phyloP scores from a whole-genome alignment of 2,113 vertebrate species.

The Dicerorhinus sumatrensis region DNA sequence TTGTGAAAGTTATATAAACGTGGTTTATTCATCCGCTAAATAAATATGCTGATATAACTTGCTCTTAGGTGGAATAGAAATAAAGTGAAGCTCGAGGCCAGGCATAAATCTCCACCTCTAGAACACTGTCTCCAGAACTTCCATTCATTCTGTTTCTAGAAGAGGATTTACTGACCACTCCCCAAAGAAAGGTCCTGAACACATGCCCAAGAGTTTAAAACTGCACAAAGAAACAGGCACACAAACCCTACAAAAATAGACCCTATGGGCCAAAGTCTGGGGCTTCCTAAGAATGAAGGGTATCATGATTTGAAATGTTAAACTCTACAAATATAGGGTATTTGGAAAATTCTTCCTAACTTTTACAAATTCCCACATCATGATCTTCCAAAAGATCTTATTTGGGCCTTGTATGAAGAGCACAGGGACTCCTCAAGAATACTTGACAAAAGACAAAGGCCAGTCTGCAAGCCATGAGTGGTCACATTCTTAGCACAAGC shows the following conservation, averaged over 20 bases:
- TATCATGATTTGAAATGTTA: not conserved
- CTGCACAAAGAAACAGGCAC: not conserved
- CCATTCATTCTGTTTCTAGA: not conserved
- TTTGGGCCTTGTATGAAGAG: not conserved
- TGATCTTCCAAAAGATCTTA: not conserved
- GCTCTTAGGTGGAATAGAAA: not conserved
- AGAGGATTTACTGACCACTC: not conserved
- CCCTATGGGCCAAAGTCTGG: not conserved
- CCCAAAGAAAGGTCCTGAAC: not conserved
- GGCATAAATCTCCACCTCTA: not conserved
- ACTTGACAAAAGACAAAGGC: not conserved
- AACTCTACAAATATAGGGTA: not conserved
- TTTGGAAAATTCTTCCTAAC: not conserved
- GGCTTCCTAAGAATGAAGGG: not conserved
- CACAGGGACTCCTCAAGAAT: not conserved
- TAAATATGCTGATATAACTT: not conserved
- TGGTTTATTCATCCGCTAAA: not conserved
- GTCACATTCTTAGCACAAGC: not conserved
- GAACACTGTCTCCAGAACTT: not conserved
- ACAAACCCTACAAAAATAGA: not conserved
- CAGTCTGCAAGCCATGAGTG: not conserved
- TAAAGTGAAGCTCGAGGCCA: not conserved
- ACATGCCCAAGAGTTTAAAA: not conserved
- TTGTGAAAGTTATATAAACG: not conserved
- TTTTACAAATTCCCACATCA: not conserved